phyloP scores from a whole-genome alignment of 2,797 vertebrate species.

The Bufotes viridis region DNA sequence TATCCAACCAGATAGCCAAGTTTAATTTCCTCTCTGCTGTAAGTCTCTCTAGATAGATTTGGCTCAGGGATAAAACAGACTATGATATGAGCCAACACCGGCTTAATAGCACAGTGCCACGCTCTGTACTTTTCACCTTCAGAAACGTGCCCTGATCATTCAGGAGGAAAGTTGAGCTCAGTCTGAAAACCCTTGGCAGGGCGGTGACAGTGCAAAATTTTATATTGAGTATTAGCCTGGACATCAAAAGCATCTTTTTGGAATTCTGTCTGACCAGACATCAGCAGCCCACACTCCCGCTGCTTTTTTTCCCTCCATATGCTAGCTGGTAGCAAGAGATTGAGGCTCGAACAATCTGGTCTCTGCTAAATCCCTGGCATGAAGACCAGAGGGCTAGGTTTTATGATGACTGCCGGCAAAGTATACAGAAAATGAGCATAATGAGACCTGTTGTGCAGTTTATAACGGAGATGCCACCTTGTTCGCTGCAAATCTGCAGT shows the following conservation, averaged over 20 bases:
- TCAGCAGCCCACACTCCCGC: background rate
- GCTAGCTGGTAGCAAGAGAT: background rate
- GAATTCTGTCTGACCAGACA: conserved; percentile 1
- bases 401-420: background rate
- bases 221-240: background rate
- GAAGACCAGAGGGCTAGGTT: background rate
- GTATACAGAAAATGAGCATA: background rate
- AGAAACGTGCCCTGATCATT: background rate
- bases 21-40: conserved; percentile 16
- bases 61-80: conserved; percentile 31
- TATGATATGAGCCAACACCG: conserved; percentile 16
- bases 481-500: background rate
- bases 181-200: conserved; percentile 10
- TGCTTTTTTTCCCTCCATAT: conserved; percentile 13
- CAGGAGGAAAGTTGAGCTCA: background rate
- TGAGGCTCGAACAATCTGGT: background rate
- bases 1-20: conserved; percentile 12
- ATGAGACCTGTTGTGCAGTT: background rate
- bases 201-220: conserved; percentile 8
- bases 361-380: conserved; percentile 19
- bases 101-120: conserved; percentile 25
- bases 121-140: conserved; percentile 31
- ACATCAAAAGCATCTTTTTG: conserved; percentile 17
- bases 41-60: conserved; percentile 11
- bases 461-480: background rate